These are phyloP conservation scores for Molossus alvarezi DNA, from an alignment of 2,797 vertebrate species.

Conservation along the genomic window DNA sequence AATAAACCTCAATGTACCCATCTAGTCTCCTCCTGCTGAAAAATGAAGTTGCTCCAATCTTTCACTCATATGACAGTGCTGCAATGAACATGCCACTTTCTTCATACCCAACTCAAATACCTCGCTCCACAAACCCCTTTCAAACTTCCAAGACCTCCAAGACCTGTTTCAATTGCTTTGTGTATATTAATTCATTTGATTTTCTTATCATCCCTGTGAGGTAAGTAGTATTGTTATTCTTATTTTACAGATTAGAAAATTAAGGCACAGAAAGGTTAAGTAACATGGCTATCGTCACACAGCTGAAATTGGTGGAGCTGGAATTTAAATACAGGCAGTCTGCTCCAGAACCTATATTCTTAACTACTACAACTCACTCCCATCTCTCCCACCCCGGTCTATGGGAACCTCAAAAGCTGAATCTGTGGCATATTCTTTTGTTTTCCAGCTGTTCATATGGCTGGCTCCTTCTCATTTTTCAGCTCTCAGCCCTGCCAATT, in stretches of 20 bases:
- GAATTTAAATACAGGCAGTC: not conserved
- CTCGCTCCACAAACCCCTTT: not conserved
- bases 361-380: not conserved
- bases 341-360: not conserved
- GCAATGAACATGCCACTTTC: not conserved
- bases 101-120: not conserved
- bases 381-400: not conserved
- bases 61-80: not conserved
- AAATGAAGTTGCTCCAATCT: not conserved
- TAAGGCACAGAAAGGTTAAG: slow-evolving; percentile 10
- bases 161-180: not conserved
- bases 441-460: not conserved
- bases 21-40: not conserved
- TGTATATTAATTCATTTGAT: not conserved
- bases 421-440: not conserved
- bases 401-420: not conserved
- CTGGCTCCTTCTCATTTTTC: not conserved
- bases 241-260: slow-evolving; percentile 48
- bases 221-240: not conserved
- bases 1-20: not conserved
- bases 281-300: not conserved
- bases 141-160: not conserved
- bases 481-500: not conserved
- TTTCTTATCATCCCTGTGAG: slow-evolving; percentile 6
- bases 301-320: not conserved